phyloP scores from a whole-genome alignment of 2,888 invertebrate species.

The Eurois occulta region DNA sequence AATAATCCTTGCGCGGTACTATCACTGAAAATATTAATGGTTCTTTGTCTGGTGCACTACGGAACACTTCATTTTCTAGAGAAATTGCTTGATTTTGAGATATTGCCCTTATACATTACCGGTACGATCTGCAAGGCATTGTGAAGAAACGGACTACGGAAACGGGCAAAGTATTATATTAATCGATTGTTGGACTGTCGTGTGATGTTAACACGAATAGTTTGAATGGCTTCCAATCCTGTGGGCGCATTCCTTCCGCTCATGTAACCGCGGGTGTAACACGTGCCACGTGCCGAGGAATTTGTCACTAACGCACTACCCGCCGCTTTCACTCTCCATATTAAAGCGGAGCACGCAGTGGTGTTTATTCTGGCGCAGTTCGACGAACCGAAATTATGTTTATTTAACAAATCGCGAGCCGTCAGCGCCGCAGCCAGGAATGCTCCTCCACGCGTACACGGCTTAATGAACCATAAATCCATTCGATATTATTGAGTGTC shows the following conservation, averaged over 20 bases:
- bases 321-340: slow-evolving; percentile 83
- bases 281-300: slow-evolving; percentile 76
- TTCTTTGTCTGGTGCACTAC: slow-evolving; percentile 63
- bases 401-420: slow-evolving; percentile 76
- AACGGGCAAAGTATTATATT: slow-evolving; percentile 26
- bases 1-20: slow-evolving; percentile 58
- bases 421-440: slow-evolving; percentile 66
- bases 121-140: slow-evolving; percentile 20
- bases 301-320: slow-evolving; percentile 78
- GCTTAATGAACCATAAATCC: slow-evolving; percentile 84
- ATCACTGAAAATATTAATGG: slow-evolving; percentile 66
- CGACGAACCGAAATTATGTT: slow-evolving; percentile 79
- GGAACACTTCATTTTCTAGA: slow-evolving; percentile 51
- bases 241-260: slow-evolving; percentile 76
- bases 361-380: slow-evolving; percentile 79
- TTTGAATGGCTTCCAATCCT: slow-evolving; percentile 73
- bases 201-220: slow-evolving; percentile 65
- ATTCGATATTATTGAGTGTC: slow-evolving; percentile 81
- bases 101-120: slow-evolving; percentile 24
- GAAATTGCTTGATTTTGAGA: slow-evolving; percentile 43
- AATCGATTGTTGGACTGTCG: slow-evolving; percentile 59
- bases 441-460: slow-evolving; percentile 62
- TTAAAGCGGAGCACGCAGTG: slow-evolving; percentile 71
- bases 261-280: slow-evolving; percentile 72
- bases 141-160: slow-evolving; percentile 27